Evolutionary conservation across 2,113 vertebrate species (phyloP), one percentile per base, ranked within the genome.

Genomic region (Calyptommatus sinebrachiatus): DNA sequence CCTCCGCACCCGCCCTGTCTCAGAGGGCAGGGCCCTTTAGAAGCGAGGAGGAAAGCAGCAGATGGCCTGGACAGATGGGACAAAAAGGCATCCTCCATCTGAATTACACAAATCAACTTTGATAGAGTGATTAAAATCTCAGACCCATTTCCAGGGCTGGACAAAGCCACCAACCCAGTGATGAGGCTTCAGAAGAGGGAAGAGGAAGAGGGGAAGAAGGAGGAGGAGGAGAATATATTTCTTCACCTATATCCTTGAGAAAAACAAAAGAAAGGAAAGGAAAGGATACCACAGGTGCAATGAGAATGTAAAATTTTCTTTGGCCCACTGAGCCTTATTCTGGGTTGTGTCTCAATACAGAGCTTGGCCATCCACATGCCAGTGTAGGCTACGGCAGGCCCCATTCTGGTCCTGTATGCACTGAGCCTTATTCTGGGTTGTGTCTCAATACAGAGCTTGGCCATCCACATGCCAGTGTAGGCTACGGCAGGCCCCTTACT

Each of bases 41-140:
- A 85, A 82, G 57, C 45, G 66, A 80, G 16, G 0, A 11, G n/a
- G n/a, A n/a, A 71, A 85, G 90, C 82, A 94, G 91, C 94, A 95
- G 94, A 94, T 94, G 94, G 94, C 73, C 2, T 76, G 88, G 92
- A 92, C 93, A 94, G 94, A 94, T 93, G 93, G 88, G 91, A 91
- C 81, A 67, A 81, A 88, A 89, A 87, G 85, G 84, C 90, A 60
- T 90, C 86, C 89, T 73, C 8, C 73, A 86, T 84, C 77, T 79
- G n/a, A 88, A 89, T 93, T 82, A 88, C 82, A 93, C 90, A 88
- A 91, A 90, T 87, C 84, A 92, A 91, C 88, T 86, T 46, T 88
- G 87, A 89, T 85, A 83, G 88, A 91, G 86, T 76, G 91, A 92
- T 94, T 92, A 91, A 91, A 91, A 67, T 78, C 84, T 69, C 60